Evolutionary conservation across 2,113 vertebrate species (phyloP).

Genomic region (Psammodynastes pulverulentus): DNA sequence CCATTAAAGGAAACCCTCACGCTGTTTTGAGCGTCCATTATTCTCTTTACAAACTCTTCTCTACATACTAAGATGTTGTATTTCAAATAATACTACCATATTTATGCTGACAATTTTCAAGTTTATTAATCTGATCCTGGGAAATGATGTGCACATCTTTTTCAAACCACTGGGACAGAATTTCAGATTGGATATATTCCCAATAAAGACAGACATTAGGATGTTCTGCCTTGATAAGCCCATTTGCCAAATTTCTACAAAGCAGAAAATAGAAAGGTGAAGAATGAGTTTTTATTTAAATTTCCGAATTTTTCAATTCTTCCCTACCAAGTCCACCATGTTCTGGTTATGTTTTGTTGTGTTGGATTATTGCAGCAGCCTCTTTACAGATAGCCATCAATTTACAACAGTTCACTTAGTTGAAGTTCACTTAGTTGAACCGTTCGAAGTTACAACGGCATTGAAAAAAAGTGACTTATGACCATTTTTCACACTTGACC

Average conservation of each 20-base stretch:
- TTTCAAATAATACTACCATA: not conserved
- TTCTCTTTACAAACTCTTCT: not conserved
- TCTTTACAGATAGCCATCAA: not conserved
- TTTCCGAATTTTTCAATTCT: not conserved
- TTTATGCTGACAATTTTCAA: not conserved
- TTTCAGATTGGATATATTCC: not conserved
- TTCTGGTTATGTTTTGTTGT: not conserved
- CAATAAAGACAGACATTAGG: not conserved
- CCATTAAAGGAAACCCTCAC: not conserved
- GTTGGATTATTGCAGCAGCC: not conserved
- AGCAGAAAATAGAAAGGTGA: not conserved
- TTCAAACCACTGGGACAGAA: not conserved
- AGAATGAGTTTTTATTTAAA: not conserved
- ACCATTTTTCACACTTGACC: too few relatives aligned
- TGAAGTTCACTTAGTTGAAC: too few relatives aligned
- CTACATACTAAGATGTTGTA: not conserved
- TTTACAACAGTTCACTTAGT: too few relatives aligned
- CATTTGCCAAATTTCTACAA: not conserved
- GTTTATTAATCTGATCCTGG: not conserved
- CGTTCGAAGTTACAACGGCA: too few relatives aligned
- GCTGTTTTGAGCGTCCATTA: not conserved
- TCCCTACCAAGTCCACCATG: not conserved
- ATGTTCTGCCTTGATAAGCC: not conserved
- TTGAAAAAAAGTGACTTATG: too few relatives aligned
- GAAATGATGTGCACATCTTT: not conserved